Evolutionary conservation across 2,888 invertebrate species (phyloP).

Genomic region (Ectemnius lituratus): DNA sequence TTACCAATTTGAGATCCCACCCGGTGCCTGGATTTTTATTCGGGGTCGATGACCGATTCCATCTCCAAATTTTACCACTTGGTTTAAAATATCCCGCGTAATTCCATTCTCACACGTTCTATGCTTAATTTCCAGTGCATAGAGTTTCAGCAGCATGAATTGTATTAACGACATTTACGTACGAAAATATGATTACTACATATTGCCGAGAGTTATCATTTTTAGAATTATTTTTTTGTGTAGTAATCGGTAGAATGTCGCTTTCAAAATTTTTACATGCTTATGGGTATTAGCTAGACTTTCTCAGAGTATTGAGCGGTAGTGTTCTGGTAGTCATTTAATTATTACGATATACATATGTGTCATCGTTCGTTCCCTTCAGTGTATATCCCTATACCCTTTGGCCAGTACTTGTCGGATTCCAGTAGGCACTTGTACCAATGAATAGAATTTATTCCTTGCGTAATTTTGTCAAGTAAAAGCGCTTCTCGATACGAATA

Average conservation of each 20-base stretch:
- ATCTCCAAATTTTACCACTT: constrained; percentile 17
- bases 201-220: constrained; percentile 12
- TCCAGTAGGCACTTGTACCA: constrained; percentile 41
- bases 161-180: constrained; percentile 30
- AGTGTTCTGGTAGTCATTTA: constrained; percentile 25
- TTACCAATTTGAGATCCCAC: too few species aligned
- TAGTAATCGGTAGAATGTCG: constrained; percentile 34
- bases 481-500: constrained; percentile 12
- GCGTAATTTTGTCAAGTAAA: constrained; percentile 16
- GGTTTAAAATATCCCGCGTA: neutral
- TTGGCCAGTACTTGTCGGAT: constrained; percentile 27
- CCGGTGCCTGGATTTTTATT: too few species aligned
- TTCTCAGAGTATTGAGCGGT: constrained; percentile 10
- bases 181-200: constrained; percentile 22
- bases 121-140: constrained; percentile 47
- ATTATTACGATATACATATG: constrained; percentile 15
- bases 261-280: constrained; percentile 38
- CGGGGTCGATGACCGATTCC: constrained; percentile 8
- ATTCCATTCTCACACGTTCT: constrained; percentile 37
- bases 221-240: constrained; percentile 16
- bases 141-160: constrained; percentile 58
- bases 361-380: constrained; percentile 17
- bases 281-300: constrained; percentile 28
- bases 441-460: constrained; percentile 19
- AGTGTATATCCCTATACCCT: constrained; percentile 25